These are phyloP conservation scores for Epinephelus lanceolatus DNA, from an alignment of 2,113 vertebrate genomes.

Conservation along the genomic window DNA sequence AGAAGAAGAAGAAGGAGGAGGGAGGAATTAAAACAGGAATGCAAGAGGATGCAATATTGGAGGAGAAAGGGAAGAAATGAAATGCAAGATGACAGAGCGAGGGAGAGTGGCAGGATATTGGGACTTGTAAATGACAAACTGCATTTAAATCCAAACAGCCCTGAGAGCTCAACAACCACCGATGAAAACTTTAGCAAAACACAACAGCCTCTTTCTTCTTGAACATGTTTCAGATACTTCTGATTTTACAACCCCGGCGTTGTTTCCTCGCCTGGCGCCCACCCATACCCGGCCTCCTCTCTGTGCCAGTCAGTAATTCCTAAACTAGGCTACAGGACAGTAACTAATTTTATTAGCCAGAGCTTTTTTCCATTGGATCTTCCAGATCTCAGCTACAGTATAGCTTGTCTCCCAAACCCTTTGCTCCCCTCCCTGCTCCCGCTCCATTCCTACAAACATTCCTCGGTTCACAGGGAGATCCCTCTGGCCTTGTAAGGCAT, in stretches of 20 bases:
- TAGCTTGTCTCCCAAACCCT: conserved; percentile 38
- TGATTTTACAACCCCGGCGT: background rate
- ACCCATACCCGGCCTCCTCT: background rate
- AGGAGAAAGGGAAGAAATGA: background rate
- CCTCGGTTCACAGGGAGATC: conserved; percentile 81
- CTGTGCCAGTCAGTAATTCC: conserved; percentile 33
- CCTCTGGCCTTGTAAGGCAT: conserved; percentile 86
- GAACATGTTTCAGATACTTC: conserved; percentile 23
- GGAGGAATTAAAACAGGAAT: background rate
- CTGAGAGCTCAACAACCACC: background rate
- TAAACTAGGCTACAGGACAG: conserved; percentile 43
- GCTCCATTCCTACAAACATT: conserved; percentile 74
- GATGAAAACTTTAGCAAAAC: background rate
- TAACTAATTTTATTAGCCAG: conserved; percentile 55
- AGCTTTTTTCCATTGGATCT: conserved; percentile 70
- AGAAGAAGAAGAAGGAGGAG: conserved; percentile 13
- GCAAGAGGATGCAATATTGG: background rate
- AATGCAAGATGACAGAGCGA: background rate
- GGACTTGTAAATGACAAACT: background rate
- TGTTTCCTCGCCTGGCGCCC: background rate
- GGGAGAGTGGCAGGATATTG: background rate
- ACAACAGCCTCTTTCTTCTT: background rate
- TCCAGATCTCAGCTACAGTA: conserved; percentile 61
- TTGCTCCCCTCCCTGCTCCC: conserved; percentile 42
- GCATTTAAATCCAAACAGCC: background rate